These are phyloP conservation scores for Bubo scandiacus DNA, from an alignment of 2,113 vertebrate genomes.

Conservation along the genomic window DNA sequence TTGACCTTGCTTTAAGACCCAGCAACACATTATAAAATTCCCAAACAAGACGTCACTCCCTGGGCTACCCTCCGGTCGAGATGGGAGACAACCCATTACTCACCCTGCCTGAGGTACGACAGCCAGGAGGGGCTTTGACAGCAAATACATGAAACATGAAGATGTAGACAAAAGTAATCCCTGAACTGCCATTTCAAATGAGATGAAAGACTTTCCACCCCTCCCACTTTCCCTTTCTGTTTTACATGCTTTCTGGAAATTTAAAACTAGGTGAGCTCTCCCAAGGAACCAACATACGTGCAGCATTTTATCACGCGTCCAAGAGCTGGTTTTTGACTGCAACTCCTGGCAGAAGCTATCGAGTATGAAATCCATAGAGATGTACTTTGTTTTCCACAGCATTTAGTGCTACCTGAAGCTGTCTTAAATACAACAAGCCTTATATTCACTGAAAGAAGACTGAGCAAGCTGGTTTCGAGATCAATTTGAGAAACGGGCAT, in stretches of 20 bases:
- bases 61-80: neutral
- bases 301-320: neutral
- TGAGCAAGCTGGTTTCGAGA: neutral
- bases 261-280: neutral
- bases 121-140: neutral
- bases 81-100: neutral
- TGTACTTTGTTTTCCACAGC: neutral
- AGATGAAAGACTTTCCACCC: neutral
- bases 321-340: neutral
- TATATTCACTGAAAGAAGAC: neutral
- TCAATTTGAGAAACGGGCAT: neutral
- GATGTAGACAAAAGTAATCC: neutral
- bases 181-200: neutral
- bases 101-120: neutral
- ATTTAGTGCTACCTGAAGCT: neutral
- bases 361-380: neutral
- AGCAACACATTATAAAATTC: neutral
- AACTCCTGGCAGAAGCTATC: neutral
- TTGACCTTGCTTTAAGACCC: neutral
- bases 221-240: neutral
- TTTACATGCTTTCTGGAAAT: neutral
- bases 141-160: neutral
- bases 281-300: neutral
- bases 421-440: neutral
- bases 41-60: neutral